These are phyloP conservation scores for Pipistrellus pipistrellus DNA, from an alignment of 2,797 vertebrate species.

Conservation along the genomic window DNA sequence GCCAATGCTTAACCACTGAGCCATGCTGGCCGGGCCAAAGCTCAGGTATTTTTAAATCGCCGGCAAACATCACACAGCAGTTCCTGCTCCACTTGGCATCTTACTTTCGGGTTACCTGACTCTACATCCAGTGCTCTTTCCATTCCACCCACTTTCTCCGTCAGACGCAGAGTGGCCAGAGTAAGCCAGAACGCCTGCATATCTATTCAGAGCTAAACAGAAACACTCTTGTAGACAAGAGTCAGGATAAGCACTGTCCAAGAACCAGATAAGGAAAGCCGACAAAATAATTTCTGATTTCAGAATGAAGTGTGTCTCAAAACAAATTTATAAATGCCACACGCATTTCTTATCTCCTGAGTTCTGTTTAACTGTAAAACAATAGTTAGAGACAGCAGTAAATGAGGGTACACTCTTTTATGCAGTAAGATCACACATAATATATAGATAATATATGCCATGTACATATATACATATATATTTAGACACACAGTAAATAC, in stretches of 20 bases:
- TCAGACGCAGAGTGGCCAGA: neutral
- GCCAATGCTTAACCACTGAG: too few relatives aligned
- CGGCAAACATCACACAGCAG: neutral
- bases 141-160: neutral
- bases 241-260: neutral
- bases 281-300: neutral
- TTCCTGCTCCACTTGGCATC: neutral
- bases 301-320: neutral
- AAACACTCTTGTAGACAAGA: neutral
- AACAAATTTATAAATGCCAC: neutral
- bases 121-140: neutral
- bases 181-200: neutral
- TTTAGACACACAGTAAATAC: neutral
- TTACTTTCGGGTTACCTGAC: neutral
- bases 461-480: neutral
- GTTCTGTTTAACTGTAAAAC: neutral
- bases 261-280: neutral
- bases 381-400: neutral
- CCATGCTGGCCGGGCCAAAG: too few relatives aligned
- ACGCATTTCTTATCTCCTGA: neutral
- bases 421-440: neutral
- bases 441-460: neutral
- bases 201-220: neutral
- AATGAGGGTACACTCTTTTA: neutral
- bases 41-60: neutral